phyloP scores from a whole-genome alignment of 2,888 invertebrate genomes.

The Plebejus anna region DNA sequence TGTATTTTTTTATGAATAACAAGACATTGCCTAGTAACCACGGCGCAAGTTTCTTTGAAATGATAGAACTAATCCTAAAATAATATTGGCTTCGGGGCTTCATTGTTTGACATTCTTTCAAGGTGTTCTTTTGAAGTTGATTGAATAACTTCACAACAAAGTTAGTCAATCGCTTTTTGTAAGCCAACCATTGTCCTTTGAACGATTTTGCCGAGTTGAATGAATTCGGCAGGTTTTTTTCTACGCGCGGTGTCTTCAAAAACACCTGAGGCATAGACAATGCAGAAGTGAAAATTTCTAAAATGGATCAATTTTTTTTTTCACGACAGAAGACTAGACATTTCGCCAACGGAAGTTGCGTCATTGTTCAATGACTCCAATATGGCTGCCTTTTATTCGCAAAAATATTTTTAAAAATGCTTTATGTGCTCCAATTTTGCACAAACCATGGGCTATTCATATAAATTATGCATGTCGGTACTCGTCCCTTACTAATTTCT shows the following conservation, averaged over 20 bases:
- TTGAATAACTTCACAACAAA: conserved; percentile 18
- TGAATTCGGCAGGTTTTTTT: conserved; percentile 22
- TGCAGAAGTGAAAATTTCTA: conserved; percentile 5
- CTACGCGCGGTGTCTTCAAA: background rate
- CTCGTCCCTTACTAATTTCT: background rate
- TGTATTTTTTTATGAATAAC: background rate
- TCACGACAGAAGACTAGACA: background rate
- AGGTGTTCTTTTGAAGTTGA: background rate
- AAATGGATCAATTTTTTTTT: conserved; percentile 9
- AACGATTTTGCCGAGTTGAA: conserved; percentile 7
- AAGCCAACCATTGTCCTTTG: conserved; percentile 1
- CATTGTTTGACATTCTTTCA: conserved; percentile 10
- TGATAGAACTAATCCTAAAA: conserved; percentile 30
- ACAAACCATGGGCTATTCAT: background rate
- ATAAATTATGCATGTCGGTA: background rate
- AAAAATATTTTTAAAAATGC: background rate
- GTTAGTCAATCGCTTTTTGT: conserved; percentile 13
- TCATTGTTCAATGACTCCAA: background rate
- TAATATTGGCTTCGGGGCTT: conserved; percentile 28
- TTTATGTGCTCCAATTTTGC: background rate
- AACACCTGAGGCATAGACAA: conserved; percentile 26
- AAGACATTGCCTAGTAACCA: conserved; percentile 1
- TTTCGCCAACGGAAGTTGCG: conserved; percentile 9
- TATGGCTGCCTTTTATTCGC: conserved; percentile 3
- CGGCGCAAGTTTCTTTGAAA: conserved; percentile 38